Evolutionary conservation across 2,113 vertebrate genomes (phyloP), one percentile per base, ranked within the genome.

Genomic region (Varanus salvator): DNA sequence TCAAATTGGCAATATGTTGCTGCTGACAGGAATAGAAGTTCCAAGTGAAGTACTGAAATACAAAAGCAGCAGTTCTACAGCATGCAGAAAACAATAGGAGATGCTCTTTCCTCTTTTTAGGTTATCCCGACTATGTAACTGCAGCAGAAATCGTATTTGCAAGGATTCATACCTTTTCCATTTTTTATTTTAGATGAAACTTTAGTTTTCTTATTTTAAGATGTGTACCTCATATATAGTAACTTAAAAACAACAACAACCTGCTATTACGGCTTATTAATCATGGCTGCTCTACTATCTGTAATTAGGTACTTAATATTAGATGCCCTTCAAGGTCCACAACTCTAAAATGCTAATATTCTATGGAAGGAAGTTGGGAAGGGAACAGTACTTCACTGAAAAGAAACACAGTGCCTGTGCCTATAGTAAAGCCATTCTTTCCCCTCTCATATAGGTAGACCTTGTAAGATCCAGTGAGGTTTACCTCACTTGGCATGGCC

Each of bases 1-100:
- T 76, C 85, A 93, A 92, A 93, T 29, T 1, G n/a, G 50, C 52
- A 87, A 21, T 78, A 88, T 69, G 78, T 19, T 54, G 29, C 23
- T 83, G 74, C 52, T 7, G 85, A 88, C 77, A 9, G 60, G 21
- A 77, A 64, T 15, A 34, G 27, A 69, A 66, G 27, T n/a, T 52
- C 68, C 38, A 60, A 84, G 34, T 27, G n/a, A 38, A 66, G 5
- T 29, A 84, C 19, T 71, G 68, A 84, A 84, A 17, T 60, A 64
- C 31, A 76, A 44, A 44, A 44, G 38, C 38, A 44, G 38, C 38
- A 44, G 75, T 76, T 76, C 4, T 38, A 23, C 17, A 64, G n/a
- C 17, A 29, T 64, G 3, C 57, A 60, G 78, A 54, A 54, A 52
- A 31, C n/a, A 81, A 17, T 31, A n/a, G 80, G 14, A 29, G 27